Evolutionary conservation across 2,113 vertebrate species (phyloP).

Genomic region (Sylvietta virens): DNA sequence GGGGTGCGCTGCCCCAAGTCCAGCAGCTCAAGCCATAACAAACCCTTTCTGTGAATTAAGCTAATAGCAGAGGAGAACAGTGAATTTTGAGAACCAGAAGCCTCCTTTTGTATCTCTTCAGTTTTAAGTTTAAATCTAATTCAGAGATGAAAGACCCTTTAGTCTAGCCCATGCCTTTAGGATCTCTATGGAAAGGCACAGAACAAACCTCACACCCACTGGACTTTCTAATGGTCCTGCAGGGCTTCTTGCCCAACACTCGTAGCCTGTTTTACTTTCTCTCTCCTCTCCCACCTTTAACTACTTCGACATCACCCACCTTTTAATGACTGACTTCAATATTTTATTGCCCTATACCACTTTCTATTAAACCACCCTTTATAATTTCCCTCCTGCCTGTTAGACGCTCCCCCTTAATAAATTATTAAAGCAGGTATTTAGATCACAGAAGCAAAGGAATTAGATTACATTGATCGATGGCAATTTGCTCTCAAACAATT

Average conservation of each 20-base stretch:
- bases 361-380: slow-evolving; percentile 17
- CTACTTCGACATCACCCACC: background rate
- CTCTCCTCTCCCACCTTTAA: background rate
- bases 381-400: background rate
- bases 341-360: background rate
- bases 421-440: slow-evolving; percentile 68
- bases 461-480: slow-evolving; percentile 70
- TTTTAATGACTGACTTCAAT: background rate
- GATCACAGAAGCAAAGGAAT: slow-evolving; percentile 70
- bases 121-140: background rate
- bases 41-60: background rate
- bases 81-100: background rate
- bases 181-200: background rate
- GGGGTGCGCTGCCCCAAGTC: background rate
- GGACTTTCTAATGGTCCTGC: background rate
- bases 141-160: background rate
- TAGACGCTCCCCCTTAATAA: slow-evolving; percentile 7
- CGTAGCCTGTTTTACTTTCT: background rate
- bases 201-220: background rate
- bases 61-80: background rate
- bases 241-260: background rate
- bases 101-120: background rate
- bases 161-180: background rate
- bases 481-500: slow-evolving; percentile 58
- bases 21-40: background rate